A percentile compares a stretch with the other conserved stretches of the same genome.
These are phyloP conservation scores for Phainopepla nitens DNA, from an alignment of 2,113 vertebrate genomes.

Conservation along the genomic window DNA sequence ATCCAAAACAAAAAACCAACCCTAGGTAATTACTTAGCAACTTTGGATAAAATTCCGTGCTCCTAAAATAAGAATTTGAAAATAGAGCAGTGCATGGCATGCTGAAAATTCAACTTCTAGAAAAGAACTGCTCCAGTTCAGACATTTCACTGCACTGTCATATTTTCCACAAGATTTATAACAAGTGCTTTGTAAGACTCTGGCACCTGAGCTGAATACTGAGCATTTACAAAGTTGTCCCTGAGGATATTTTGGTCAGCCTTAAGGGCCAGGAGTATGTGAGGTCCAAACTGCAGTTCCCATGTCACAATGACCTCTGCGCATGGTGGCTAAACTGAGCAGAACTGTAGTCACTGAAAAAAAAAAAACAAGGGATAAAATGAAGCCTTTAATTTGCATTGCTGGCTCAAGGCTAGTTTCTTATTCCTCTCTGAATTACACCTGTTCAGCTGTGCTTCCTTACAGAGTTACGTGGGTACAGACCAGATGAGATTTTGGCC, in stretches of 20 bases:
- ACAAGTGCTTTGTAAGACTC: constrained; percentile 23
- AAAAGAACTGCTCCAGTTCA: neutral
- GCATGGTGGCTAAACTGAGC: neutral
- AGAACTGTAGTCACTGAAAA: neutral
- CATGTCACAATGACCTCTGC: neutral
- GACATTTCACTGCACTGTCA: neutral
- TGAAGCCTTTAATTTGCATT: neutral
- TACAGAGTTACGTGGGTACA: rapidly evolving
- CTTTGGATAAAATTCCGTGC: neutral
- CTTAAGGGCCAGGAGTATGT: neutral
- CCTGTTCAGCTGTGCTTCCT: neutral
- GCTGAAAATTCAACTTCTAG: neutral
- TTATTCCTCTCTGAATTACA: neutral
- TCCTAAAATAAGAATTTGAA: neutral
- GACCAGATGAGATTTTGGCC: neutral
- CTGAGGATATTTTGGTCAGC: neutral
- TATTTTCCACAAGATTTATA: constrained; percentile 59
- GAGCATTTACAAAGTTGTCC: neutral
- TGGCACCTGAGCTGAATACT: constrained; percentile 24
- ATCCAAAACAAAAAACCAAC: too few relatives aligned
- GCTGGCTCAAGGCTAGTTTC: neutral
- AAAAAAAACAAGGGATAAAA: neutral
- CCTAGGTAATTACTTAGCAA: neutral
- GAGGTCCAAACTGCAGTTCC: neutral
- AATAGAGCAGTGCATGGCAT: neutral